Conservation (phyloP, 1,140 invertebrate genomes). For the Tachypleus tridentatus region DNA sequence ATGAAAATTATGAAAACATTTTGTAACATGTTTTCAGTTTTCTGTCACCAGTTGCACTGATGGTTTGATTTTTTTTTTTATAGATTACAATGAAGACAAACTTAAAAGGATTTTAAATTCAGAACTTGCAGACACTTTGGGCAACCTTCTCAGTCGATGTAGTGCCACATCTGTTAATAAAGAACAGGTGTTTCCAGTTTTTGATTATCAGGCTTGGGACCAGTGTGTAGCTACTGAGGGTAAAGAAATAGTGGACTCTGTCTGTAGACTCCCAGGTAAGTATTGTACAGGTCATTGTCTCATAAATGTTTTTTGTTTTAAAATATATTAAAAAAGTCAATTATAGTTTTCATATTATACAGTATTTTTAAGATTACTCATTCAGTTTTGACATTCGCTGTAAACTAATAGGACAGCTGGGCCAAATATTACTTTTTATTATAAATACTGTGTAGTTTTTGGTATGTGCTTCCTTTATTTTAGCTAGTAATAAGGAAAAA, state of each 20-base stretch:
- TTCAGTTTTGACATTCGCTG: too few species aligned
- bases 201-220: slow-evolving; percentile 38
- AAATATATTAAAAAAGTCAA: neutral
- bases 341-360: too few species aligned
- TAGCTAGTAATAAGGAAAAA: too few species aligned
- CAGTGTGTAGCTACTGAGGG: slow-evolving; percentile 31
- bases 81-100: slow-evolving; percentile 76
- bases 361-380: too few species aligned
- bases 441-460: too few species aligned
- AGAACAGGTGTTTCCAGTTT: slow-evolving; percentile 51
- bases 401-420: too few species aligned
- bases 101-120: slow-evolving; percentile 66
- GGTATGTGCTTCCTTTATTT: too few species aligned
- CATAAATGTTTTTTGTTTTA: neutral
- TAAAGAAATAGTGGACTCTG: slow-evolving; percentile 41
- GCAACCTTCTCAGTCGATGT: slow-evolving; percentile 76
- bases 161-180: slow-evolving; percentile 65
- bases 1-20: too few species aligned
- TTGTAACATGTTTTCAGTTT: too few species aligned
- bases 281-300: slow-evolving; percentile 10
- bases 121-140: slow-evolving; percentile 83
- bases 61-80: slow-evolving; percentile 2
- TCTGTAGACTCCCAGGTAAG: slow-evolving; percentile 46
- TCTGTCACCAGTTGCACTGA: too few species aligned
- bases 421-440: too few species aligned